phyloP scores from a whole-genome alignment of 2,888 invertebrate species.

The Cryptosula pallasiana region DNA sequence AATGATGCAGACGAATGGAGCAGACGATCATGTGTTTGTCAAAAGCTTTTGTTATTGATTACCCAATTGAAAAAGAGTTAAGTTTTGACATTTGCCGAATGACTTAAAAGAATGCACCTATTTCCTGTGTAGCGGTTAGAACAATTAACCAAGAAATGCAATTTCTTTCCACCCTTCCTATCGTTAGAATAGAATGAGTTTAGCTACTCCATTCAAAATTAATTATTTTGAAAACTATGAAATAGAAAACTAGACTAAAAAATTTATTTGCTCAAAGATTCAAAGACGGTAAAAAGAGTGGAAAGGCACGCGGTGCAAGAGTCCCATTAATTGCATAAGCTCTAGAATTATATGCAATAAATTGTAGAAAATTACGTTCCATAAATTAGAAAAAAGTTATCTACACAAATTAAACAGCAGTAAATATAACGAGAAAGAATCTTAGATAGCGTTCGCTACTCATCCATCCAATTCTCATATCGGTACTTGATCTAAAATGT shows the following conservation, averaged over 20 bases:
- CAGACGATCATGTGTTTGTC: too few relatives aligned
- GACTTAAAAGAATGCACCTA: too few relatives aligned
- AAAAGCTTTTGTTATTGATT: not conserved
- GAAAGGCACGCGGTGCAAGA: too few relatives aligned
- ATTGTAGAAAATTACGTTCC: not conserved
- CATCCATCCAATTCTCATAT: too few relatives aligned
- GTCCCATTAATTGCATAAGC: not conserved
- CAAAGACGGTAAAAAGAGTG: too few relatives aligned
- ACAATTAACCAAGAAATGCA: not conserved
- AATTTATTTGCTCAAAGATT: too few relatives aligned
- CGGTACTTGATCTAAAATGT: too few relatives aligned
- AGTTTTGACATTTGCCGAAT: too few relatives aligned
- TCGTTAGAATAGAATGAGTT: not conserved
- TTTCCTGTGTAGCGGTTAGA: not conserved
- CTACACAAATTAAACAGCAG: not conserved
- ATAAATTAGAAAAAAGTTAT: not conserved
- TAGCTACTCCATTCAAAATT: not conserved
- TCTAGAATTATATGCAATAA: not conserved
- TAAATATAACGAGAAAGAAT: not conserved
- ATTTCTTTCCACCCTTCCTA: not conserved
- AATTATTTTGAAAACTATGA: not conserved
- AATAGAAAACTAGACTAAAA: not conserved
- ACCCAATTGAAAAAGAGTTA: not conserved
- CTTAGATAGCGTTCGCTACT: too few relatives aligned
- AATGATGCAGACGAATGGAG: too few relatives aligned